Evolutionary conservation across 2,797 vertebrate species (phyloP).

Genomic region (Macropus fuliginosus): DNA sequence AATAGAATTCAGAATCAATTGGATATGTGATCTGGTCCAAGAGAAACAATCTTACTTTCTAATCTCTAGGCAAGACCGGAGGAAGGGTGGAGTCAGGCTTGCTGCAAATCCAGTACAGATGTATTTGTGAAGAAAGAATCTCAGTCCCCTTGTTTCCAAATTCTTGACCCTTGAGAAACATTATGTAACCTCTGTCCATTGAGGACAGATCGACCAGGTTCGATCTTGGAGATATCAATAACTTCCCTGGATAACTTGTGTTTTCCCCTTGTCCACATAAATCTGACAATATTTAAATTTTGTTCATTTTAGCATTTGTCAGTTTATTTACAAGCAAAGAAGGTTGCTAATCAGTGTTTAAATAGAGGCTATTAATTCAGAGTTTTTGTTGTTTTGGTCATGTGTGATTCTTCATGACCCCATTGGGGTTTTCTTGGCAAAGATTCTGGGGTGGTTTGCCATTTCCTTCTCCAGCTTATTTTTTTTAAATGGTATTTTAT

Average conservation of each 20-base stretch:
- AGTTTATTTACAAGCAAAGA: background rate
- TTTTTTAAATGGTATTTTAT: too few species aligned
- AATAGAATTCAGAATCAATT: background rate
- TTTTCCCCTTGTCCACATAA: background rate
- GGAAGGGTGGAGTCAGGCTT: background rate
- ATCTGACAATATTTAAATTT: background rate
- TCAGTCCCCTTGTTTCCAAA: background rate
- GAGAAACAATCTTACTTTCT: background rate
- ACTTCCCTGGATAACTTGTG: background rate
- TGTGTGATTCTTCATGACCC: background rate
- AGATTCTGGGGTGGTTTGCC: background rate
- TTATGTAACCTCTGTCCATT: background rate
- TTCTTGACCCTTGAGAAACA: background rate
- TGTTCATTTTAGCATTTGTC: background rate
- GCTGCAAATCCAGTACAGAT: background rate
- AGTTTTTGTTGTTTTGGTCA: background rate
- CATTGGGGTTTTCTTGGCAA: background rate
- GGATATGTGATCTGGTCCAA: background rate
- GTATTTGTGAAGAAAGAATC: background rate
- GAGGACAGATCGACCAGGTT: background rate
- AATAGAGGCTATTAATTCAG: background rate
- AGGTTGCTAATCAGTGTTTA: background rate
- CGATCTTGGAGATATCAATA: background rate
- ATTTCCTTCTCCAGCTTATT: background rate
- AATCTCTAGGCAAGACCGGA: background rate